Percentiles rank a stretch among this genome's conserved stretches.
Evolutionary conservation across 1,140 invertebrate genomes (phyloP).

Genomic region (Trachymyrmex septentrionalis): DNA sequence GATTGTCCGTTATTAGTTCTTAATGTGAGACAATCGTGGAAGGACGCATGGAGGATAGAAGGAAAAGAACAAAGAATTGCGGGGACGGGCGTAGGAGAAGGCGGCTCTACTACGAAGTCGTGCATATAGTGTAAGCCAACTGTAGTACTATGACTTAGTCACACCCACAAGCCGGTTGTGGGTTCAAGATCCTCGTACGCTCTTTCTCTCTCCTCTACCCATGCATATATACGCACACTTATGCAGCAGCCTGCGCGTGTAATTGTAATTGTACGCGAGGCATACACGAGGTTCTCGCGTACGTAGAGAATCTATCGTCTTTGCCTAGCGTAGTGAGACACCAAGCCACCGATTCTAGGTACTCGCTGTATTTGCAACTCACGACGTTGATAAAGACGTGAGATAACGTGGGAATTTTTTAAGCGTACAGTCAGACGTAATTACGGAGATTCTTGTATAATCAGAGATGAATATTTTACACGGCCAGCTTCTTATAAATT

Average conservation of each 20-base stretch:
- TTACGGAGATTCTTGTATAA: background rate
- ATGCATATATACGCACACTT: background rate
- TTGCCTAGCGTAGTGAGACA: constrained; percentile 63
- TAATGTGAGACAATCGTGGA: constrained; percentile 1
- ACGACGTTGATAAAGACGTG: constrained; percentile 4
- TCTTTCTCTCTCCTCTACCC: background rate
- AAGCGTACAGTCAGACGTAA: background rate
- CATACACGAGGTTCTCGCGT: constrained; percentile 50
- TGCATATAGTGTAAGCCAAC: constrained; percentile 85
- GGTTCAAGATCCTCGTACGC: constrained; percentile 84
- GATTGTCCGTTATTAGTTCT: constrained; percentile 31
- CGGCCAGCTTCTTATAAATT: background rate
- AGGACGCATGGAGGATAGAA: background rate
- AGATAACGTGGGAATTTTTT: constrained; percentile 32
- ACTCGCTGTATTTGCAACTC: background rate
- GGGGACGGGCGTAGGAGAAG: background rate
- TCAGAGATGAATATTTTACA: background rate
- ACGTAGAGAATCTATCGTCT: constrained; percentile 78
- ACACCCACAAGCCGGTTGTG: constrained; percentile 84
- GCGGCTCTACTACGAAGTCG: constrained; percentile 76
- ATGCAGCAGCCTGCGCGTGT: constrained; percentile 75
- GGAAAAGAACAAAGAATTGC: background rate
- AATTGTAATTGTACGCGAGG: constrained; percentile 46
- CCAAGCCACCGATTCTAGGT: background rate
- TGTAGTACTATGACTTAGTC: constrained; percentile 86